Evolutionary conservation across 2,797 vertebrate genomes (phyloP).

Genomic region (Chelmon rostratus): DNA sequence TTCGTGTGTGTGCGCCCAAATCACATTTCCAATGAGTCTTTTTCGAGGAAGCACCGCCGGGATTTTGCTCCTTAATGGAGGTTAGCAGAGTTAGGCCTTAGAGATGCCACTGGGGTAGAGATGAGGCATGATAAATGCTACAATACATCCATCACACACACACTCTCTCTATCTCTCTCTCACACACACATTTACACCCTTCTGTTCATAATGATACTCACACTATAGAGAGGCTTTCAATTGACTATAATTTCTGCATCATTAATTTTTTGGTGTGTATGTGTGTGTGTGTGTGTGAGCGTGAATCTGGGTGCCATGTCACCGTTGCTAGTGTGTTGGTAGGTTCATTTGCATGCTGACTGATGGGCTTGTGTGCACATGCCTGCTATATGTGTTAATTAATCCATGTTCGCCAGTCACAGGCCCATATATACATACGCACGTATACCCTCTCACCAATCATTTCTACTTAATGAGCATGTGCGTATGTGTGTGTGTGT

Average conservation of each 20-base stretch:
- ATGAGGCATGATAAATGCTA: conserved; percentile 30
- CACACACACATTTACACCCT: not conserved
- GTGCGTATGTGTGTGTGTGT: not conserved
- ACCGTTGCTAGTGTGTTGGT: conserved; percentile 34
- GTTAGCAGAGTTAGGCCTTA: conserved; percentile 52
- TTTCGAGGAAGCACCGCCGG: conserved; percentile 26
- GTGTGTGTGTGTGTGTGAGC: conserved; percentile 16
- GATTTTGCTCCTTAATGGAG: conserved; percentile 45
- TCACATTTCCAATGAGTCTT: conserved; percentile 45
- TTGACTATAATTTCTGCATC: conserved; percentile 33
- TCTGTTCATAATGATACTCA: conserved; percentile 10
- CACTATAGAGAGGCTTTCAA: conserved; percentile 33
- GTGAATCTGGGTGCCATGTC: conserved; percentile 15
- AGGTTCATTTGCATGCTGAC: conserved; percentile 60
- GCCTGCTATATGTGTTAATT: conserved; percentile 68
- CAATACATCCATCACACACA: conserved; percentile 6
- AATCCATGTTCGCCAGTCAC: conserved; percentile 51
- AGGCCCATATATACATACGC: not conserved
- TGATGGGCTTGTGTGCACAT: conserved; percentile 58
- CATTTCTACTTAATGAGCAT: conserved; percentile 35
- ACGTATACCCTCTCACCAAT: conserved; percentile 11
- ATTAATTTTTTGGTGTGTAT: conserved; percentile 26
- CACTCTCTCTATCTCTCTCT: not conserved
- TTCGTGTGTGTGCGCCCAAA: conserved; percentile 36
- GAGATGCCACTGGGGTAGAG: conserved; percentile 17